These are phyloP conservation scores for Bombus waltoni DNA, from an alignment of 1,140 invertebrate species.

Conservation along the genomic window DNA sequence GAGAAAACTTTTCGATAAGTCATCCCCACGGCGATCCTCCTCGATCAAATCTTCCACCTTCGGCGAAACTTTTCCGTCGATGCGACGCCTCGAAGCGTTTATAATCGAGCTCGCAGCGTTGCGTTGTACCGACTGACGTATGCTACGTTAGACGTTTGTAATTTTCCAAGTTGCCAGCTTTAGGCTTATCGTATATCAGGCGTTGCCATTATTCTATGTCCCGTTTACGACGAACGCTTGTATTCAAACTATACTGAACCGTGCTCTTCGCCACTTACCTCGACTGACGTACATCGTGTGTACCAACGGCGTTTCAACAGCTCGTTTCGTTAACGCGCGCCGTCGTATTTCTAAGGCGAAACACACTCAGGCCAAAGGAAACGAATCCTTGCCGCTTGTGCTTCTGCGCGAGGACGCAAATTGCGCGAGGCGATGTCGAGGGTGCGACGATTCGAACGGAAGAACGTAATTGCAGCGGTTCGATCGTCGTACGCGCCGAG, in stretches of 20 bases:
- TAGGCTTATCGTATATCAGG: background rate
- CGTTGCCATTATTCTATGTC: too few species aligned
- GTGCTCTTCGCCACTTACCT: too few species aligned
- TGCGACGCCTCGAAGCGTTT: background rate
- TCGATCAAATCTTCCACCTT: background rate
- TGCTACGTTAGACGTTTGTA: background rate
- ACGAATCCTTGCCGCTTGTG: constrained; percentile 10
- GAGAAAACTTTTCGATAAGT: background rate
- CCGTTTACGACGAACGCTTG: too few species aligned
- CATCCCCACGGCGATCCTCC: background rate
- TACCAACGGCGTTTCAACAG: constrained; percentile 33
- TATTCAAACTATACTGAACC: too few species aligned
- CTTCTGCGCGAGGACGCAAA: constrained; percentile 8
- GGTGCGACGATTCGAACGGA: background rate
- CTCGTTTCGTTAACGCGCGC: constrained; percentile 45
- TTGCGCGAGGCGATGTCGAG: constrained; percentile 10
- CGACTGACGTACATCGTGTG: background rate
- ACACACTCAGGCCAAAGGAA: constrained; percentile 13
- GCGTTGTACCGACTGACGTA: background rate
- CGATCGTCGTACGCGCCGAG: background rate
- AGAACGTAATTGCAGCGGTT: constrained; percentile 14
- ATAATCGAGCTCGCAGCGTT: background rate
- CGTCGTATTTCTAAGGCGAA: background rate
- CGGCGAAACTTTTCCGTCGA: background rate
- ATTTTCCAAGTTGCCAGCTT: constrained; percentile 14